Evolutionary conservation across 2,888 invertebrate genomes (phyloP), one percentile per base, ranked within the genome.

Genomic region (Tiliacea citrago): DNA sequence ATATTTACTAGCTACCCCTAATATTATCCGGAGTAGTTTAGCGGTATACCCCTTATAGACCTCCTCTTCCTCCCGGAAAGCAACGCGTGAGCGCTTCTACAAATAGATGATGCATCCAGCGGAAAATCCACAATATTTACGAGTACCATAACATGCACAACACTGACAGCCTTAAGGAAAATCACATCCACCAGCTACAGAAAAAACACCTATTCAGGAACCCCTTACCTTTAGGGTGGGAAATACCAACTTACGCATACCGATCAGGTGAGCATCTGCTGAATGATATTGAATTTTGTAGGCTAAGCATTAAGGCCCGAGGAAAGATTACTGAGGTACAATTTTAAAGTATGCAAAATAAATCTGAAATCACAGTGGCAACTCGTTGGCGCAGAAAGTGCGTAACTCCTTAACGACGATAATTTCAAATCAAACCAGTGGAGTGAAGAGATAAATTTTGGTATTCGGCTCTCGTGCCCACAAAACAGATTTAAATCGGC

Each of bases 381-480:
- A 91, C 73, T 88, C 93, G 91, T 88, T 92, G 91, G 90, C 90
- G 93, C 88, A 90, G 93, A 93, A 93, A 93, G 90, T 90, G 92
- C 93, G 93, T 92, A 93, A 92, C 92, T 92, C 92, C 92, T 91
- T 94, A 94, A 92, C 91, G 91, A 92, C 93, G 92, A 93, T 93
- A 93, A 94, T 93, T 93, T 92, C 90, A 89, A 92, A 93, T 93
- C 93, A 92, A 89, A 85, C 86, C 93, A 91, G 84, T 91, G 91
- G 89, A 92, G 93, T 92, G 93, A 90, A 85, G 91, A 93, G 93
- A 94, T 93, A 94, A 93, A 93, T 91, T 90, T 89, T 78, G 85
- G 89, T 86, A 87, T 89, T 90, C 89, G 77, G 80, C 78, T 87
- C 86, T 84, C 87, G 88, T 84, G 83, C 85, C 89, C 91, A 82